Percentiles rank a stretch among this genome's conserved stretches.
phyloP scores from a whole-genome alignment of 2,888 invertebrate species.

The Synergus japonicus region DNA sequence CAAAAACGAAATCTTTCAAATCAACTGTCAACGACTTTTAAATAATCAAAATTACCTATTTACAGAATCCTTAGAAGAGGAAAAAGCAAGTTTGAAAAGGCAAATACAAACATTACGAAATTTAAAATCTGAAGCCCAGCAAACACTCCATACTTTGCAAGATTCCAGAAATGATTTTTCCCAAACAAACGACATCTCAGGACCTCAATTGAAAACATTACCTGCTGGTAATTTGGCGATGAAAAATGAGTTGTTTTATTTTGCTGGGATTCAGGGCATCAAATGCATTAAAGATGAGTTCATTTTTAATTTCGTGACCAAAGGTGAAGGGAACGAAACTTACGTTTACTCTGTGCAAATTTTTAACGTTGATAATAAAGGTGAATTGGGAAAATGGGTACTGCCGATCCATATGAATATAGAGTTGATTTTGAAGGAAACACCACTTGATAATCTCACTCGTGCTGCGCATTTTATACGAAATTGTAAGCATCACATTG shows the following conservation, averaged over 20 bases:
- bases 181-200: neutral
- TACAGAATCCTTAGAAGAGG: neutral
- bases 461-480: slow-evolving; percentile 54
- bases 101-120: neutral
- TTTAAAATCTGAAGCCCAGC: neutral
- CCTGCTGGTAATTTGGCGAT: neutral
- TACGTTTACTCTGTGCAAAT: slow-evolving; percentile 55
- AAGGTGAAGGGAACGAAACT: neutral
- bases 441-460: slow-evolving; percentile 48
- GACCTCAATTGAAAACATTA: neutral
- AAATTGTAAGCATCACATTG: slow-evolving; percentile 58
- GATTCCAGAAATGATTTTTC: neutral
- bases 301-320: slow-evolving; percentile 56
- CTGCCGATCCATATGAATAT: slow-evolving; percentile 63
- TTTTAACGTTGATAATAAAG: slow-evolving; percentile 42
- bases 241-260: slow-evolving; percentile 53
- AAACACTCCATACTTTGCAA: neutral
- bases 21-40: neutral
- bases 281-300: slow-evolving; percentile 49
- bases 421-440: slow-evolving; percentile 51
- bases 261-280: slow-evolving; percentile 59
- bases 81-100: slow-evolving; percentile 3
- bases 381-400: slow-evolving; percentile 60
- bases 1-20: neutral
- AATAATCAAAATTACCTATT: neutral